Conservation (phyloP, 2,113 vertebrate species). For the Trogon surrucura region DNA sequence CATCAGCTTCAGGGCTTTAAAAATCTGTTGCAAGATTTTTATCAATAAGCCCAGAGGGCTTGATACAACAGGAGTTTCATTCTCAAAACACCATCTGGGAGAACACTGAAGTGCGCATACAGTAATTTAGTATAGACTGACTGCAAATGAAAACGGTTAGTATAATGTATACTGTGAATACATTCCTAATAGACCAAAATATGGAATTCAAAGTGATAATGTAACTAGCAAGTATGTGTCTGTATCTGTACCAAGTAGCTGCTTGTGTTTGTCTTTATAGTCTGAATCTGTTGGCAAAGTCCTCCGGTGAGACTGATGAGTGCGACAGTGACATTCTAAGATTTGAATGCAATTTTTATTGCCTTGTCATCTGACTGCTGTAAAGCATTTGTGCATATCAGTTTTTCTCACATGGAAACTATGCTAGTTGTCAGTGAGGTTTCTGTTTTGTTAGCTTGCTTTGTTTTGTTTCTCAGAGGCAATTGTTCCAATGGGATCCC, state of each 20-base stretch:
- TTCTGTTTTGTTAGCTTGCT: neutral
- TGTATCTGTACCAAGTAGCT: neutral
- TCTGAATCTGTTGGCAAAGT: neutral
- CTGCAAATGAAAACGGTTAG: neutral
- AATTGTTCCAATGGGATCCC: neutral
- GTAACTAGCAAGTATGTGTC: neutral
- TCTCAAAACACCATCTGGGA: neutral
- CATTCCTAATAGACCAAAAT: neutral
- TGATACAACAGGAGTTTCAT: neutral
- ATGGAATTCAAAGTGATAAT: neutral
- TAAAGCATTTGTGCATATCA: neutral
- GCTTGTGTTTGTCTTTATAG: neutral
- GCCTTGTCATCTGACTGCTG: neutral
- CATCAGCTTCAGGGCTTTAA: neutral
- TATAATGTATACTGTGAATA: neutral
- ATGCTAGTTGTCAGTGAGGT: neutral
- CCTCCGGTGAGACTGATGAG: neutral
- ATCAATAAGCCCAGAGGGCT: neutral
- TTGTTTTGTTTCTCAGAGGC: neutral
- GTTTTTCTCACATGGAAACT: slow-evolving; percentile 26
- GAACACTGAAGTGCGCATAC: neutral
- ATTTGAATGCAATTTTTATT: neutral
- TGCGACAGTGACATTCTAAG: neutral
- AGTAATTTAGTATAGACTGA: neutral
- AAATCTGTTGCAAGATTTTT: neutral